Base-by-base conservation (phyloP, 92 coral and sea anemone genomes). In the Zoanthus gigantus region DNA sequence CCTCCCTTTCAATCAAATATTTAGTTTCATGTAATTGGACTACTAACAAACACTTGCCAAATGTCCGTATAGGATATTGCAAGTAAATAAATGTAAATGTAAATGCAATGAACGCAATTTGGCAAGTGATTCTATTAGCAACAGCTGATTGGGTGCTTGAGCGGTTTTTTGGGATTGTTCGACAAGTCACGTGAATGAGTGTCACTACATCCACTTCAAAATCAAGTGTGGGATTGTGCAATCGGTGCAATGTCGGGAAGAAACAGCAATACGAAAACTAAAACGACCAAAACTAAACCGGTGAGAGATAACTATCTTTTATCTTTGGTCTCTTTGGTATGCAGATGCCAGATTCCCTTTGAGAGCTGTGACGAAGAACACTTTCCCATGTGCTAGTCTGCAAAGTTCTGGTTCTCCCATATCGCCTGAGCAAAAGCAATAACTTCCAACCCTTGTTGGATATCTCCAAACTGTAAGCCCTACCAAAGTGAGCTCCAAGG, bases 381-480 rank as follows among this genome's bases (percentile, higher is more conserved):
- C 23, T 23, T 23, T 23, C 23, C 31, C 47, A 14, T 72, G 28
- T 72, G n/a, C 77, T 72, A 14, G 28, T 14, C 77, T 72, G 77
- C 77, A 72, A 72, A 72, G 77, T 72, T 30, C 77, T 72, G 28
- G 11, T 72, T 15, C 31, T 72, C 28, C 77, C 77, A 72, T 30
- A 30, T 72, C 77, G 77, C 77, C 77, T 30, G 28, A 72, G 77
- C 77, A 31, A 14, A 72, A 14, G 77, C n/a, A 78, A n/a, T 4
- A 4, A 47, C 52, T 47, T 47, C 89, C 91, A 76, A 73, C 72
- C 77, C 87, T 88, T 68, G 74, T 86, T 69, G 90, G 94, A 18
- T 89, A 89, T 78, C 90, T 92, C 48, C 90, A 89, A 76, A 86
- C 86, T 81, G 85, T 92, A 47, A 78, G 87, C 89, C 92, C 82